These are phyloP conservation scores for Pithys albifrons DNA, from an alignment of 2,113 vertebrate species.

Conservation along the genomic window DNA sequence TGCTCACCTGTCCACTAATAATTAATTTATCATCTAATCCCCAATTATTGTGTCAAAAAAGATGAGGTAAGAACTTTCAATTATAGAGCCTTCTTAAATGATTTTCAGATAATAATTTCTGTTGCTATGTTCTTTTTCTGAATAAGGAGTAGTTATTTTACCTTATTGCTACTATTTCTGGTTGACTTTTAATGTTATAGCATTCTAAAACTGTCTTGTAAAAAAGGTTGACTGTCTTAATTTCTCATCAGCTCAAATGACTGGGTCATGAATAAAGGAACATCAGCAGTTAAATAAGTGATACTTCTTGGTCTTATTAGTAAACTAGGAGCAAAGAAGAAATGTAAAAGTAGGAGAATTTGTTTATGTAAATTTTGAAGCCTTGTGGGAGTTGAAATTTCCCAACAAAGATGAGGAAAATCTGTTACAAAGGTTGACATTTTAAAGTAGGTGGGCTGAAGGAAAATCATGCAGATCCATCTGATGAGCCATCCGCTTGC, in stretches of 20 bases:
- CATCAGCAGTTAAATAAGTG: not conserved
- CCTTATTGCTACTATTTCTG: not conserved
- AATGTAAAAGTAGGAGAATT: slow-evolving; percentile 20
- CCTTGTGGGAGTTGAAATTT: slow-evolving; percentile 36
- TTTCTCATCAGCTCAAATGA: not conserved
- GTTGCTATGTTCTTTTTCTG: not conserved
- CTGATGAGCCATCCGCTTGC: not conserved
- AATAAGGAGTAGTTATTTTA: not conserved
- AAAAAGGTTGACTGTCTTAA: not conserved
- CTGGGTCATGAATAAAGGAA: not conserved
- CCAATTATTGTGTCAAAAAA: not conserved
- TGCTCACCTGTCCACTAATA: slow-evolving; percentile 6
- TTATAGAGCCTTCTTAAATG: not conserved
- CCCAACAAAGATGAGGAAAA: slow-evolving; percentile 43
- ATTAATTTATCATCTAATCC: not conserved
- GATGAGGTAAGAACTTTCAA: not conserved
- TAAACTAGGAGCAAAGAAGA: not conserved
- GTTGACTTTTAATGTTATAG: not conserved
- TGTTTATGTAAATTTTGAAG: slow-evolving; percentile 49
- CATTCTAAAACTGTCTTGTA: not conserved
- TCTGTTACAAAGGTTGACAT: slow-evolving; percentile 49
- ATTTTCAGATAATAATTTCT: not conserved
- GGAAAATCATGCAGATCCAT: slow-evolving; percentile 24
- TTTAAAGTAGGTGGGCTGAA: slow-evolving; percentile 22
- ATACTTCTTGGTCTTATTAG: not conserved